Base-by-base conservation (phyloP, 2,888 invertebrate genomes). In the Conus canariensis region DNA sequence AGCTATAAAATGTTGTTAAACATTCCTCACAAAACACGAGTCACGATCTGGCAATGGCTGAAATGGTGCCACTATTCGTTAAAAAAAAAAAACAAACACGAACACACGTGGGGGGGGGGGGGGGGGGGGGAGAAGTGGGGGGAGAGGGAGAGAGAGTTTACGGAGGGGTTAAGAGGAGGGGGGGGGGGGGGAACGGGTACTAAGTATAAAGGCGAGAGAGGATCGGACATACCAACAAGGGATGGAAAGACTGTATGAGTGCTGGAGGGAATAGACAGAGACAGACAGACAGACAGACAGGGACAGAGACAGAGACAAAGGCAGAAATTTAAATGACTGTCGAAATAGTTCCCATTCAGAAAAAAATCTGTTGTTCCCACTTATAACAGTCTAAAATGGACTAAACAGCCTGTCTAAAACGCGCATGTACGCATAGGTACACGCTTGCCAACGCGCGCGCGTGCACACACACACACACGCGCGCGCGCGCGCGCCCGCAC, bases 381-480 rank as follows among this genome's bases (percentile, higher is more conserved):
- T 45, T 45, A 45, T 45, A 45, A 45, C 45, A 45, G 45, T 45
- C 45, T 45, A 45, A 45, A 45, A 45, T 45, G 45, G 45, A 45
- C 45, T 45, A 45, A 45, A 4, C 45, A 45, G 45, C 45, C 45
- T 45, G 45, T 45, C 45, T 45, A 45, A 77, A 25, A 30, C 12
- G 0, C 0, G 19, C 77, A 77, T 30, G 25, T 10, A 77, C 77
- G 25, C 77, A 77, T 30, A 77, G 9, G 19, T 30, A 77, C 77
- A 77, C 30, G 16, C 30, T 9, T 30, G 25, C 30, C 8, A 25
- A 30, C 77, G 25, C 30, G 16, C 77, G 30, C 77, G 8, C 25
- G 16, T 8, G 30, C 77, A 77, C 77, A 77, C 77, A 77, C 77
- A 77, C 77, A 77, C 77, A 77, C 77, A 77, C 77, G 16, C 30